Percentiles rank a stretch among this genome's conserved stretches.
These are phyloP conservation scores for Spea multiplicata DNA, from an alignment of 2,113 vertebrate species.

Conservation along the genomic window DNA sequence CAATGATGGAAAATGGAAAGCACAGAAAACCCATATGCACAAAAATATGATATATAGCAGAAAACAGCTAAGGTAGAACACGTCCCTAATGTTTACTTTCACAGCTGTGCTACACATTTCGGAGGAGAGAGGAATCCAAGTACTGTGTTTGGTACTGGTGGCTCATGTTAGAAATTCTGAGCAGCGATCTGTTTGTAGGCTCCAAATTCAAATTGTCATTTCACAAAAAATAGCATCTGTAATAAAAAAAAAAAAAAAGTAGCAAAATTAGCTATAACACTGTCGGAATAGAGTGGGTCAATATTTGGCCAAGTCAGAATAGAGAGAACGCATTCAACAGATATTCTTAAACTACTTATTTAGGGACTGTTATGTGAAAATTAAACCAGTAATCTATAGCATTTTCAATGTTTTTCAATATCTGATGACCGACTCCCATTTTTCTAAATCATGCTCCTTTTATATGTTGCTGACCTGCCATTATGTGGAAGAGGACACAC, in stretches of 20 bases:
- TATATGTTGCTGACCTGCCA: no score
- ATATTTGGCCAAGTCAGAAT: no score
- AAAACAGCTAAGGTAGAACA: conserved; percentile 87
- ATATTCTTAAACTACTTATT: no score
- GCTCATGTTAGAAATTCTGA: conserved; percentile 72
- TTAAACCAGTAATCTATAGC: no score
- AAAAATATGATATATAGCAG: conserved; percentile 75
- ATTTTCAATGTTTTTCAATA: no score
- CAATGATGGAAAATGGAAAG: conserved; percentile 78
- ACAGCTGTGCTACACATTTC: conserved; percentile 95
- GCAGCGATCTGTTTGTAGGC: conserved; percentile 70
- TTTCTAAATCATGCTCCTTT: no score
- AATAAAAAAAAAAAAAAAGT: conserved; percentile 44
- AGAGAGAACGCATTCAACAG: no score
- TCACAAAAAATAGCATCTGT: conserved; percentile 76
- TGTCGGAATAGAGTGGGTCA: no score
- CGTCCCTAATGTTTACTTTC: conserved; percentile 89
- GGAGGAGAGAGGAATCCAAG: conserved; percentile 75
- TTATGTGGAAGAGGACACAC: no score
- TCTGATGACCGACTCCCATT: no score
- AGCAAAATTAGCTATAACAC: not conserved
- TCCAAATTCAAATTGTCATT: conserved; percentile 69
- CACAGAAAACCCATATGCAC: conserved; percentile 80
- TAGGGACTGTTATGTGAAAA: no score
- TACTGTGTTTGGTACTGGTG: conserved; percentile 70